Evolutionary conservation across 2,113 vertebrate genomes (phyloP), one percentile per base, ranked within the genome.

Genomic region (Enhydra lutris): DNA sequence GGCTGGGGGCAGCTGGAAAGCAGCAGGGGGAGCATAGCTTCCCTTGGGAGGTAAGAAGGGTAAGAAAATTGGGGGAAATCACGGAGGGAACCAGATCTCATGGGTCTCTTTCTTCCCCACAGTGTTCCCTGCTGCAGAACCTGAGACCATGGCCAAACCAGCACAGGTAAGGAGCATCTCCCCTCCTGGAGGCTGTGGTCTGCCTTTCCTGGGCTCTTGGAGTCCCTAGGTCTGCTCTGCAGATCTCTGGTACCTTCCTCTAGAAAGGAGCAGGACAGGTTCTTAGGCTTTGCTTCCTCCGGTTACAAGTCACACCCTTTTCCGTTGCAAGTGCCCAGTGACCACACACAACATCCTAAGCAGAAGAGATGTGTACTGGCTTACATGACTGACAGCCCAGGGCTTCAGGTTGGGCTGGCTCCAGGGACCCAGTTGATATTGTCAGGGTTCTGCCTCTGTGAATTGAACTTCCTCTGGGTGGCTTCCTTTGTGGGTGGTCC

Each of bases 71-170:
- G 23, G n/a, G 20, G 42, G 26, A 23, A 34, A 26, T 23, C 55
- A 81, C 1, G 6, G 20, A 42, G 9, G 26, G 52, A 7, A 65
- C 23, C 61, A 36, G 26, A 18, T 63, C 74, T 97, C 84, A 98
- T 3, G 1, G 13, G 4, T 84, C 78, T 93, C 73, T 84, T 65
- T 95, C 86, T 81, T 86, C 67, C 85, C 90, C 87, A 88, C 97
- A 98, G 98, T 52, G 82, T 69, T 63, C 76, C 61, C 97, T 95
- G 73, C 89, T 74, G 59, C 55, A 52, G 59, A 93, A 91, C 91
- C 79, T 4, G 61, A 96, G 61, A 94, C 83, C 92, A 98, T 98
- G 98, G 97, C 98, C 92, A 98, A 94, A 42, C 92, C n/a, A 92
- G 91, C 57, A 52, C 97, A 98, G 97, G 98, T 98, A 95, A 97